A percentile compares a stretch with the other conserved stretches of the same genome.
Conservation (phyloP, 2,888 invertebrate genomes). For the Marronus borbonicus region DNA sequence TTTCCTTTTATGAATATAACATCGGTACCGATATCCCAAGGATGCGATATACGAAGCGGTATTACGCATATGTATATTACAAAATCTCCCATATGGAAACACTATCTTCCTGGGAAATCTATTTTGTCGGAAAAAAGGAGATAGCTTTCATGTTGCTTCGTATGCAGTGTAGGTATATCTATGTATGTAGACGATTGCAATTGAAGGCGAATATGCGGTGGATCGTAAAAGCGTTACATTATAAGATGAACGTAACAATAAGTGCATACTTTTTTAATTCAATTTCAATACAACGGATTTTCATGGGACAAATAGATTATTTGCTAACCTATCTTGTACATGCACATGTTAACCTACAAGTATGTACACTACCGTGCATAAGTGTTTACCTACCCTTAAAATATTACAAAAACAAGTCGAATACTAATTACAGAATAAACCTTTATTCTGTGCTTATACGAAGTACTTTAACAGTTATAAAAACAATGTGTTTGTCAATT, state of each 20-base stretch:
- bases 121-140: constrained; percentile 9
- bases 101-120: constrained; percentile 36
- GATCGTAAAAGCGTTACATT: background rate
- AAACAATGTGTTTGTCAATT: too few relatives aligned
- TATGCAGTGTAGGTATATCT: background rate
- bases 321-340: too few relatives aligned
- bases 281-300: too few relatives aligned
- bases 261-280: background rate
- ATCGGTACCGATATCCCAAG: constrained; percentile 4
- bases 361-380: too few relatives aligned
- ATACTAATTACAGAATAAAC: too few relatives aligned
- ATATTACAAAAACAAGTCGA: too few relatives aligned
- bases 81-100: constrained; percentile 25
- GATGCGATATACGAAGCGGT: constrained; percentile 4
- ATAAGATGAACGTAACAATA: background rate
- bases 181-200: background rate
- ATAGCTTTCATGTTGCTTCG: background rate
- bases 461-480: too few relatives aligned
- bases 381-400: too few relatives aligned
- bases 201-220: too few relatives aligned
- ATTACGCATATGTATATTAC: background rate
- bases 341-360: too few relatives aligned
- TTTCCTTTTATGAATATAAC: background rate
- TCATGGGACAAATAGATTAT: too few relatives aligned
- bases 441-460: too few relatives aligned